These are phyloP conservation scores for Poeciliopsis infans DNA, from an alignment of 2,797 vertebrate genomes.

Conservation along the genomic window DNA sequence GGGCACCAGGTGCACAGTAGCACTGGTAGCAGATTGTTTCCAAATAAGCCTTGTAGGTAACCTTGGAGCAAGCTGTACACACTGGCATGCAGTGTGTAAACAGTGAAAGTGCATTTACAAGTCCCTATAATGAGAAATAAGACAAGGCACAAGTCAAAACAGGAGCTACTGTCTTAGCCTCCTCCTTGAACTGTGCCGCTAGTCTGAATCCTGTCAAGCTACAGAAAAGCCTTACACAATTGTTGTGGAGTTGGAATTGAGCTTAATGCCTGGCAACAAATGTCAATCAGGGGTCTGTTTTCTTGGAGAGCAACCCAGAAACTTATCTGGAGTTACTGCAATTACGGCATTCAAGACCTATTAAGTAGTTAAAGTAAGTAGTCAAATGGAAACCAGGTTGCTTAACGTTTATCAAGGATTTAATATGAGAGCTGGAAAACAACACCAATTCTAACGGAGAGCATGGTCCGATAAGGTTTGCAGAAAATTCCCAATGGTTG, in stretches of 20 bases:
- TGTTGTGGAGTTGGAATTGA: slow-evolving; percentile 36
- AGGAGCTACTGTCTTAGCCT: slow-evolving; percentile 29
- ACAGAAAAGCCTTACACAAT: background rate
- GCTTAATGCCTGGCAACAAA: slow-evolving; percentile 48
- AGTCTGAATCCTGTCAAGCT: slow-evolving; percentile 37
- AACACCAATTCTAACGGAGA: slow-evolving; percentile 14
- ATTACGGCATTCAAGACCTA: slow-evolving; percentile 63
- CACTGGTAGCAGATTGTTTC: slow-evolving; percentile 48
- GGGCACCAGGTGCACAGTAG: slow-evolving; percentile 28
- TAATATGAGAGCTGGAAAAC: slow-evolving; percentile 36
- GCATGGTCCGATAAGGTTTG: slow-evolving; percentile 35
- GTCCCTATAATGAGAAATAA: slow-evolving; percentile 47
- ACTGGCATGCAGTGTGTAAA: slow-evolving; percentile 44
- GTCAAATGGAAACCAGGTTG: slow-evolving; percentile 70
- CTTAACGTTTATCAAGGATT: slow-evolving; percentile 38
- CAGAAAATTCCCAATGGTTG: slow-evolving; percentile 35
- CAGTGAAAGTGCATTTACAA: slow-evolving; percentile 45
- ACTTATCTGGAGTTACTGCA: slow-evolving; percentile 46
- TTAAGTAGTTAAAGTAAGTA: slow-evolving; percentile 76
- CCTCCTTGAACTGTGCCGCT: slow-evolving; percentile 34
- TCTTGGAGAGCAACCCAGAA: slow-evolving; percentile 50
- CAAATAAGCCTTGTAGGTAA: slow-evolving; percentile 56
- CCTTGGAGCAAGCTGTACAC: slow-evolving; percentile 18
- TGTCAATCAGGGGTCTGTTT: slow-evolving; percentile 61
- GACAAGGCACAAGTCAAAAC: slow-evolving; percentile 52